Base-by-base conservation (phyloP, 2,113 vertebrate species). In the Syngnathus typhle region DNA sequence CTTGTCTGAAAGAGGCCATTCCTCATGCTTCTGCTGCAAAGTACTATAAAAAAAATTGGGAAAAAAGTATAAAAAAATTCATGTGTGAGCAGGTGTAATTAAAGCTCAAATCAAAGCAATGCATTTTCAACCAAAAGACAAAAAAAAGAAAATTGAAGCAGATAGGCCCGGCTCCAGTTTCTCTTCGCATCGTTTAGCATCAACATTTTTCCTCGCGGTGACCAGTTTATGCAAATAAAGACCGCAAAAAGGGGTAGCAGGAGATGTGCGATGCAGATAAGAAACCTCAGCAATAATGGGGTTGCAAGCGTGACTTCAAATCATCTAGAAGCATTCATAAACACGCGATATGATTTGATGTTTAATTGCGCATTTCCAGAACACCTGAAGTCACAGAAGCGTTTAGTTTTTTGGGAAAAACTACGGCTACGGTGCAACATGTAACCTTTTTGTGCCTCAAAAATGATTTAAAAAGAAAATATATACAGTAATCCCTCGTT, bases 181-280 rank as follows among this genome's bases (percentile, higher is more conserved):
- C 71, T 67, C 60, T 77, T 78, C 55, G 84, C 83, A 69, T 75
- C 83, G 88, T 87, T 87, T 80, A 75, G 64, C 69, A 72, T 71
- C 72, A 71, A 51, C 70, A 23, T 77, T 81, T 73, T 82, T 85
- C 75, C 71, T 82, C 70, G 66, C 63, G 11, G 56, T 86, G 84
- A 88, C 83, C 87, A 84, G 84, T 89, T 88, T 83, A 87, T 85
- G 72, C 83, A 88, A 89, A 89, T 88, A 86, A 65, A 82, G 72
- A 72, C 61, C 65, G 78, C 60, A 73, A 74, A 83, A 79, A 65
- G 44, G 32, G 65, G 27, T 32, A 79, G 77, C 73, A 7, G 60
- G 67, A 85, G 87, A 85, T 85, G 81, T 84, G 75, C 76, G 77
- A 72, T 69, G 75, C 66, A 79, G 85, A 87, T 87, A 87, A 70